phyloP scores from a whole-genome alignment of 2,797 vertebrate species.

The Catostomus latipinnis region DNA sequence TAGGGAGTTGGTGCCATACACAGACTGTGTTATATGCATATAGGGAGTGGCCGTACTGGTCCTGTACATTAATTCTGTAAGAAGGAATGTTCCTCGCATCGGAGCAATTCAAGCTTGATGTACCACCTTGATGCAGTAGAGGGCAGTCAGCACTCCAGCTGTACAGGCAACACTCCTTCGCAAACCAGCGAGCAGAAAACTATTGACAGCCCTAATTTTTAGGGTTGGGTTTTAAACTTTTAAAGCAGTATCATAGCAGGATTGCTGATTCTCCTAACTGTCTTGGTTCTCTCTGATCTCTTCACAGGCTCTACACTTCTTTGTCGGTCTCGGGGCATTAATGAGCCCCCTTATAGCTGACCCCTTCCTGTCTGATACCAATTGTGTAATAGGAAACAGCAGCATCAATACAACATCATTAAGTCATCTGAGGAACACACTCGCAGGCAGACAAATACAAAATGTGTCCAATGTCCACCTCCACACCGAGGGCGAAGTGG shows the following conservation, averaged over 20 bases:
- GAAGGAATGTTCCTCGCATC: too few relatives aligned
- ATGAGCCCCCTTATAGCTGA: conserved; percentile 93
- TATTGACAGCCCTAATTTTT: too few relatives aligned
- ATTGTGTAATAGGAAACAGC: conserved; percentile 82
- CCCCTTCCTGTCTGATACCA: conserved; percentile 91
- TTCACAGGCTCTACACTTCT: conserved; percentile 90
- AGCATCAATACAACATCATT: conserved; percentile 74
- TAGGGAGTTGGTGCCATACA: too few relatives aligned
- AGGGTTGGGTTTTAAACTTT: neutral
- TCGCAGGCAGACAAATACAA: conserved; percentile 68
- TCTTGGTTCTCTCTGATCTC: neutral
- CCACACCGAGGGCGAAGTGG: conserved; percentile 73
- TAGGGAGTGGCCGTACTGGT: too few relatives aligned
- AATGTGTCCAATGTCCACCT: conserved; percentile 80
- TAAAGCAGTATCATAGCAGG: neutral
- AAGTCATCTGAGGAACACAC: conserved; percentile 79
- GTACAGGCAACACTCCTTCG: too few relatives aligned
- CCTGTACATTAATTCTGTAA: too few relatives aligned
- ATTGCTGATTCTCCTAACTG: neutral
- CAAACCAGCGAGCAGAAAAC: too few relatives aligned
- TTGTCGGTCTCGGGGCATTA: conserved; percentile 90
- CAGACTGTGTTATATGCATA: too few relatives aligned
- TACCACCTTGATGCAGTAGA: too few relatives aligned
- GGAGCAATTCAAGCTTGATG: too few relatives aligned
- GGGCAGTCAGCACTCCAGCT: too few relatives aligned